Evolutionary conservation across 2,113 vertebrate species (phyloP).

Genomic region (Nothobranchius kuhntae): DNA sequence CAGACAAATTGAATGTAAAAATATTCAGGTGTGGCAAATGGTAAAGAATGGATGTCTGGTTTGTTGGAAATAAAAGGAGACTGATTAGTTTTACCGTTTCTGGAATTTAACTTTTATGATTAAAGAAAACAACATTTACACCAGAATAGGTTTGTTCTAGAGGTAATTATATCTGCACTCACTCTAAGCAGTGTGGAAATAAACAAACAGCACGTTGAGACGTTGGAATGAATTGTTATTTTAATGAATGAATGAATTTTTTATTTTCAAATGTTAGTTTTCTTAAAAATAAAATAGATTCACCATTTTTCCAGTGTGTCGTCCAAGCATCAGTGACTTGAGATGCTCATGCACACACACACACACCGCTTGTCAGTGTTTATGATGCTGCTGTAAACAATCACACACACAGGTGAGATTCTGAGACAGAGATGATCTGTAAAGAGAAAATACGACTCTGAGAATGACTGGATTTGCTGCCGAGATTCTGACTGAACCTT

Average conservation of each 20-base stretch:
- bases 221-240: too few species aligned
- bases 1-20: background rate
- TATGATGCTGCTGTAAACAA: background rate
- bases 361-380: background rate
- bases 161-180: background rate
- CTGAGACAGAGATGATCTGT: constrained; percentile 2
- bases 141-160: background rate
- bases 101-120: background rate
- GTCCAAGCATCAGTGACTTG: background rate
- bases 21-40: background rate
- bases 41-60: background rate
- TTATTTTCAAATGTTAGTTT: too few species aligned
- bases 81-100: background rate
- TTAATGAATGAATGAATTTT: too few species aligned
- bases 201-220: background rate
- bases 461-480: constrained; percentile 23
- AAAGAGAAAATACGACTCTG: constrained; percentile 19
- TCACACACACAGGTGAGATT: background rate
- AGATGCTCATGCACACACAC: too few species aligned
- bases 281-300: too few species aligned
- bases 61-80: background rate
- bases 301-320: background rate
- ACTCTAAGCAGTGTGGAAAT: background rate
- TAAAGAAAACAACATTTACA: background rate
- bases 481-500: constrained; percentile 40